Percentiles rank a stretch among this genome's conserved stretches.
phyloP scores from a whole-genome alignment of 2,797 vertebrate genomes.

The Melanotaenia boesemani region DNA sequence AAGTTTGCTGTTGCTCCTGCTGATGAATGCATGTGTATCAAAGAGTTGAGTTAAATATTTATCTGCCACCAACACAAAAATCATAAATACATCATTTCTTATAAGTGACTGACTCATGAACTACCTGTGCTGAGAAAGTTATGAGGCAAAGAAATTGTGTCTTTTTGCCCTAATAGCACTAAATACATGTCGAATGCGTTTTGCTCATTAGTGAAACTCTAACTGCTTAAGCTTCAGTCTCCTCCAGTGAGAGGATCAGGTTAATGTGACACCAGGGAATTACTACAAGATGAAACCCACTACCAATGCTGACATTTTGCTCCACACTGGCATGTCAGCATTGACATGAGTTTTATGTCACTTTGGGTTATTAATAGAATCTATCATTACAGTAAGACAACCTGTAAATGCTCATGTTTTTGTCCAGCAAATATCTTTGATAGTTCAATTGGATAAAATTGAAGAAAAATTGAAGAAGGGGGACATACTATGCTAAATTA shows the following conservation, averaged over 20 bases:
- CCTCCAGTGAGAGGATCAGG: conserved; percentile 62
- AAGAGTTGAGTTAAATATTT: conserved; percentile 39
- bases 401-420: conserved; percentile 58
- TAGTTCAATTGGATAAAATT: background rate
- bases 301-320: conserved; percentile 71
- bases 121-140: background rate
- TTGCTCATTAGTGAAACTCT: conserved; percentile 39
- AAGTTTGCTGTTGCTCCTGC: conserved; percentile 5
- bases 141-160: background rate
- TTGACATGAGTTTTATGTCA: conserved; percentile 54
- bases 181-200: conserved; percentile 10
- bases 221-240: conserved; percentile 39
- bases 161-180: background rate
- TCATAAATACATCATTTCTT: conserved; percentile 14
- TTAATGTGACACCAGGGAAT: conserved; percentile 70
- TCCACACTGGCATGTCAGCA: conserved; percentile 47
- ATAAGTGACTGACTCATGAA: conserved; percentile 46
- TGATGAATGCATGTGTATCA: conserved; percentile 2
- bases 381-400: conserved; percentile 59
- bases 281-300: conserved; percentile 73
- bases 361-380: conserved; percentile 74
- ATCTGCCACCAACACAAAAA: conserved; percentile 7
- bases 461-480: too few relatives aligned
- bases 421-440: conserved; percentile 19
- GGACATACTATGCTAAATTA: conserved; percentile 4